These are phyloP conservation scores for Hydropsyche tenuis DNA, from an alignment of 1,140 invertebrate genomes.

Conservation along the genomic window DNA sequence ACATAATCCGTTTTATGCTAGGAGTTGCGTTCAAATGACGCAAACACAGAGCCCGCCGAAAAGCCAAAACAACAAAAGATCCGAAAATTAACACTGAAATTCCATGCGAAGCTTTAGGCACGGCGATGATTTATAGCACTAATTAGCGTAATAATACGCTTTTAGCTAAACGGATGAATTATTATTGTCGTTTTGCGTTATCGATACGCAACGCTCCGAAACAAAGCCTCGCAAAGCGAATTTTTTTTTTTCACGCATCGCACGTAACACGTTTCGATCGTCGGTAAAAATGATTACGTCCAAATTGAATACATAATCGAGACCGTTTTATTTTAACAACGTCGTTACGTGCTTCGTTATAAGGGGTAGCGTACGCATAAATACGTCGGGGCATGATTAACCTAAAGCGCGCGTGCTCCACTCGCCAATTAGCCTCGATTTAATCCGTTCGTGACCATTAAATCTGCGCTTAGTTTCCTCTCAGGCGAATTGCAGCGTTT, in stretches of 20 bases:
- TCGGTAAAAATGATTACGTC: neutral
- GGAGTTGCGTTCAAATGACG: neutral
- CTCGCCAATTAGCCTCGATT: slow-evolving; percentile 25
- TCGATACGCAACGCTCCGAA: neutral
- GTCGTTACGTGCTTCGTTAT: neutral
- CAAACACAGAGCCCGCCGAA: neutral
- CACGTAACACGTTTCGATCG: too few species aligned
- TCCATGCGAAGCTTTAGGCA: neutral
- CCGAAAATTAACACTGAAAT: neutral
- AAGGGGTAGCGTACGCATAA: neutral
- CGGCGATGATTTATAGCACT: neutral
- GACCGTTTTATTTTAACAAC: too few species aligned
- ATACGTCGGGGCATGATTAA: slow-evolving; percentile 28
- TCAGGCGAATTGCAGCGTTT: neutral
- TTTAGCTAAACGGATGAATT: slow-evolving; percentile 1
- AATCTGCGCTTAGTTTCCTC: neutral
- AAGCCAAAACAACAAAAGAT: neutral
- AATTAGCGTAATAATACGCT: neutral
- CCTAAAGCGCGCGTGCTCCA: slow-evolving; percentile 25
- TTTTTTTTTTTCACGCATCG: too few species aligned
- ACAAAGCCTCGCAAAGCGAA: too few species aligned
- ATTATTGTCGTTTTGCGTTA: slow-evolving; percentile 3
- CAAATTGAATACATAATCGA: too few species aligned
- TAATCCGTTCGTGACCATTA: slow-evolving; percentile 18
- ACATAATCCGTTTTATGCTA: neutral